Evolutionary conservation across 2,113 vertebrate genomes (phyloP).

Genomic region (Tyto alba): DNA sequence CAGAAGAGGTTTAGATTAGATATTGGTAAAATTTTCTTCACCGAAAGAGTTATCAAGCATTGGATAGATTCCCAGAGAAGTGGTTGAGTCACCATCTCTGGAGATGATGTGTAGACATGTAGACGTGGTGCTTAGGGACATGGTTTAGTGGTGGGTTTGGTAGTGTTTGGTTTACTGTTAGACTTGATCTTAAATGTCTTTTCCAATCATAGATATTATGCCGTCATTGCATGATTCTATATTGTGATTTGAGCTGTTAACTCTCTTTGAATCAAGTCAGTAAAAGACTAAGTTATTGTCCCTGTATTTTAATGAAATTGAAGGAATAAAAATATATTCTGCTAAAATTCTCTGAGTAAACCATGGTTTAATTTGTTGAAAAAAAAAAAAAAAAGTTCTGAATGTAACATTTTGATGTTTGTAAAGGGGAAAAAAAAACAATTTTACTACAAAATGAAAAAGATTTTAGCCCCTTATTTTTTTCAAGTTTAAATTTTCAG

Average conservation of each 20-base stretch:
- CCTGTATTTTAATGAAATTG: not conserved
- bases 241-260: not conserved
- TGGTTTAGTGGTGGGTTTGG: not conserved
- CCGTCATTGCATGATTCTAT: not conserved
- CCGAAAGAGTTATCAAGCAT: not conserved
- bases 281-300: not conserved
- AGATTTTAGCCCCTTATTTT: accelerated
- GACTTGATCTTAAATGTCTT: accelerated
- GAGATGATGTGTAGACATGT: not conserved
- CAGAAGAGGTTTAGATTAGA: not conserved
- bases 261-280: not conserved
- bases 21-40: not conserved
- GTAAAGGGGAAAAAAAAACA: not conserved
- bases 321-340: not conserved
- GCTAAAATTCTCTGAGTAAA: not conserved
- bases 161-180: not conserved
- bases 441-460: not conserved
- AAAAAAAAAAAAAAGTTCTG: not conserved
- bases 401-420: not conserved
- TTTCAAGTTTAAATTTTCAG: not conserved
- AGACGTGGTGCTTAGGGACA: not conserved
- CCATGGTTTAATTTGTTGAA: not conserved
- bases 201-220: not conserved
- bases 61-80: too few relatives aligned
- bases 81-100: not conserved